A percentile compares a stretch with the other conserved stretches of the same genome.
These are phyloP conservation scores for Eueremaeus valkanovi DNA, from an alignment of 2,888 invertebrate species.

Conservation along the genomic window DNA sequence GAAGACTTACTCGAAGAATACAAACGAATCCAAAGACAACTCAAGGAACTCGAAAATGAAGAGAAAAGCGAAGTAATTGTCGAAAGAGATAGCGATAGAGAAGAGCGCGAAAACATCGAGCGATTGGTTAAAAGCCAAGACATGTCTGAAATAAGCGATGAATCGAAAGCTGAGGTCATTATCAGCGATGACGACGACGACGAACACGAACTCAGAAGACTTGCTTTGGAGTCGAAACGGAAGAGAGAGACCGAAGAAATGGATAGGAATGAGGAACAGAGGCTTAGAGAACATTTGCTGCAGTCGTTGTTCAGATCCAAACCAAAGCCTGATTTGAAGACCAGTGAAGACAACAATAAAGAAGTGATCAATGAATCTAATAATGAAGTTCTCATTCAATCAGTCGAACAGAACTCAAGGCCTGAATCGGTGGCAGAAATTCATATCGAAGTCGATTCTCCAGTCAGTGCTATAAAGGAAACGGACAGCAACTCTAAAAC, in stretches of 20 bases:
- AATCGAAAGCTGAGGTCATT: not conserved
- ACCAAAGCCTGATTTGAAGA: not conserved
- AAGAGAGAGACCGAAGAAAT: not conserved
- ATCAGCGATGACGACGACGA: not conserved
- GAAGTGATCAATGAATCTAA: not conserved
- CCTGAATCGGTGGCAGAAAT: not conserved
- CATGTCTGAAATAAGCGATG: not conserved
- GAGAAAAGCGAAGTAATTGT: not conserved
- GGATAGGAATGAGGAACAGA: not conserved
- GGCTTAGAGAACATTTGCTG: constrained; percentile 24
- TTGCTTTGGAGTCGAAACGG: constrained; percentile 10
- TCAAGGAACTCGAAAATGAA: not conserved
- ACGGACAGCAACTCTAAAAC: not conserved
- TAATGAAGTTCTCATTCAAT: not conserved
- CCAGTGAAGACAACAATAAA: not conserved
- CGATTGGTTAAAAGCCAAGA: not conserved
- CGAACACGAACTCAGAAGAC: constrained; percentile 21
- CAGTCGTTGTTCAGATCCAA: constrained; percentile 14
- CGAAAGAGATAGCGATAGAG: not conserved
- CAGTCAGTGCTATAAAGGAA: not conserved
- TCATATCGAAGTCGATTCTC: not conserved
- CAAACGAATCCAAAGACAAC: constrained; percentile 3
- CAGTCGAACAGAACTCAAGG: not conserved
- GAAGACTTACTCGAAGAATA: constrained; percentile 27
- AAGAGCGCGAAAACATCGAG: constrained; percentile 8